These are phyloP conservation scores for Tychaedon coryphoeus DNA, from an alignment of 2,113 vertebrate genomes.

Conservation along the genomic window DNA sequence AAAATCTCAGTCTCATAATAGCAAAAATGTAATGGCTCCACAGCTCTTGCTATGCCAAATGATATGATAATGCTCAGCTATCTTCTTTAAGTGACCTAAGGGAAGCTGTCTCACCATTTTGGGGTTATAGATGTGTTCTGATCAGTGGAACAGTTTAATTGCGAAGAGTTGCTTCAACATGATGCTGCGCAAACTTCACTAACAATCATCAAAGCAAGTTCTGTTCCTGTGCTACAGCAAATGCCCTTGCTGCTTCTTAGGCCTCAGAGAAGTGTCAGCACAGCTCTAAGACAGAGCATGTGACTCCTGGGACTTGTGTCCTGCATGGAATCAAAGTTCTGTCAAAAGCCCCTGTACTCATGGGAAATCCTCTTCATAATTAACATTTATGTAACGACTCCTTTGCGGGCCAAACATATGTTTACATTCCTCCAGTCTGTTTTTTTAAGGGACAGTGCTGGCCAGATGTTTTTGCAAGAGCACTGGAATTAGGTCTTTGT, in stretches of 20 bases:
- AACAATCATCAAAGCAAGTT: not conserved
- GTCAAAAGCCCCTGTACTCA: not conserved
- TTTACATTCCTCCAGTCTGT: constrained; percentile 36
- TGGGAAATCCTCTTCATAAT: constrained; percentile 36
- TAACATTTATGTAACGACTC: not conserved
- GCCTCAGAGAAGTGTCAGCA: not conserved
- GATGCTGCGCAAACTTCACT: not conserved
- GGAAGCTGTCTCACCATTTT: not conserved
- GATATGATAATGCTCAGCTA: not conserved
- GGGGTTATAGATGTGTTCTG: not conserved
- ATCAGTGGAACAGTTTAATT: not conserved
- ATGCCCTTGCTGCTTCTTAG: not conserved
- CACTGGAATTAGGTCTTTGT: not conserved
- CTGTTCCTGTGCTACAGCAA: not conserved
- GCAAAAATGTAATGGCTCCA: not conserved
- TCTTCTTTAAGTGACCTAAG: not conserved
- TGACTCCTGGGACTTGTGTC: not conserved
- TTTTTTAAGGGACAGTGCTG: not conserved
- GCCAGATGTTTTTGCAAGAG: constrained; percentile 40
- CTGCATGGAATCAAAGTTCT: constrained; percentile 18
- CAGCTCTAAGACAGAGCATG: not conserved
- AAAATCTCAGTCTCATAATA: not conserved
- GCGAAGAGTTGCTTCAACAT: not conserved
- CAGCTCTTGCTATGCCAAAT: not conserved
- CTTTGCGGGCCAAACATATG: constrained; percentile 10